Conservation (phyloP, 2,888 invertebrate genomes). For the Ectemnius lituratus region DNA sequence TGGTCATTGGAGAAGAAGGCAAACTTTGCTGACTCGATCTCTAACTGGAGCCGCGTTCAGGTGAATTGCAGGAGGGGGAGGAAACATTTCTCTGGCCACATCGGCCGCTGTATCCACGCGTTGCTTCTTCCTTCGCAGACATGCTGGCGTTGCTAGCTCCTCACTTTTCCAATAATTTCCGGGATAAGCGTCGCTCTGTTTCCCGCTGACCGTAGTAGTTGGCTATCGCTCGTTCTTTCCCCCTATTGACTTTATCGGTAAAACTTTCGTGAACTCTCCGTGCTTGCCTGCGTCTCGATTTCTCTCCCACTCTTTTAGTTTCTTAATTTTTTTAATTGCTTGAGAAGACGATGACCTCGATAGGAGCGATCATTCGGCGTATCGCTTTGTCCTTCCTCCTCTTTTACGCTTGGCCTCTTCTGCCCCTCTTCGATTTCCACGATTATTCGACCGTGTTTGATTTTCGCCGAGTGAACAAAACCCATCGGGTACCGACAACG, state of each 20-base stretch:
- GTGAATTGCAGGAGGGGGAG: slow-evolving; percentile 4
- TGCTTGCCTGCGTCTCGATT: not conserved
- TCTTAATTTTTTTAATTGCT: slow-evolving; percentile 45
- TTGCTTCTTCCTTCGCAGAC: not conserved
- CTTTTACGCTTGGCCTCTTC: not conserved
- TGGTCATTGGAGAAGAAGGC: slow-evolving; percentile 35
- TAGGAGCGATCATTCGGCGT: not conserved
- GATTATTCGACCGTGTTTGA: slow-evolving; percentile 1
- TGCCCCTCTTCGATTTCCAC: not conserved
- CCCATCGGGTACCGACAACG: too few relatives aligned
- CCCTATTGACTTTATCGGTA: slow-evolving; percentile 30
- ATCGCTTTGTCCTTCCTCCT: not conserved
- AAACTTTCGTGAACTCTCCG: slow-evolving; percentile 39
- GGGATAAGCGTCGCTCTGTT: slow-evolving; percentile 50
- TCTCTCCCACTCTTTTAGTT: not conserved
- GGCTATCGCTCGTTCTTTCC: slow-evolving; percentile 18
- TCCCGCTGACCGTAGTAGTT: slow-evolving; percentile 39
- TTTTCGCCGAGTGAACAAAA: not conserved
- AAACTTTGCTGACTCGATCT: slow-evolving; percentile 56
- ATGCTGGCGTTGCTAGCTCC: slow-evolving; percentile 21
- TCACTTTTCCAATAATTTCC: slow-evolving; percentile 58
- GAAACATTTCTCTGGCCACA: slow-evolving; percentile 16
- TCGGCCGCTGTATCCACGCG: slow-evolving; percentile 7
- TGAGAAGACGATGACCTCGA: not conserved
- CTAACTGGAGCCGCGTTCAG: slow-evolving; percentile 14